Base-by-base conservation (phyloP, 2,113 vertebrate genomes). In the Excalfactoria chinensis region DNA sequence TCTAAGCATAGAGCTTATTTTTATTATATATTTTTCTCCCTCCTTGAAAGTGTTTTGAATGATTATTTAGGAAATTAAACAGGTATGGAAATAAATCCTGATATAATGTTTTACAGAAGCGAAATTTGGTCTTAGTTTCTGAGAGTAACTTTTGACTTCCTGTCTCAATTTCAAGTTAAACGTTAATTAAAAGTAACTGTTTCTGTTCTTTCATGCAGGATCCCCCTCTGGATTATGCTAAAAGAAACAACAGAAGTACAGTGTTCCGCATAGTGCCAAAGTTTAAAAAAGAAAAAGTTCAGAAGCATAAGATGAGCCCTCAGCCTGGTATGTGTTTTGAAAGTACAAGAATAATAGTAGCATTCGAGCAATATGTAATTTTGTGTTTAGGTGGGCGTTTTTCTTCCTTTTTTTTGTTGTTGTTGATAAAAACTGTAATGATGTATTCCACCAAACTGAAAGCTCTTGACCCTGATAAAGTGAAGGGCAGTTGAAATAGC, bases 241-340 rank as follows among this genome's bases (percentile, higher is more conserved):
- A 99, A 98, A 99, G 99, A 98, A 99, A 99, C 97, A 99, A 97
- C 95, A 98, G 98, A 97, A 98, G 98, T 97, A 98, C 99, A 63
- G 98, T 99, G 96, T 99, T 99, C 84, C 99, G 99, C 80, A 99
- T 99, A 88, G 99, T 99, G 96, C 99, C 99, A 97, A 99, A 99
- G 95, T 99, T 99, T 98, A 99, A 99, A 98, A 99, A 99, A 96
- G 99, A 99, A 91, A 99, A 99, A 95, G 96, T 68, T 94, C 98
- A 97, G 98, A 99, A 98, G 93, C 97, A 98, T 96, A 99, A 99
- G 98, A 97, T 97, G 49, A 98, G 98, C 93, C 97, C 98, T 69
- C 99, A 99, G 97, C 98, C 99, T 98, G 99, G 99, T 99, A 99
- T 96, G 97, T 97, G 90, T 97, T 88, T 75, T 87, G 44, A 63